Evolutionary conservation across 2,888 invertebrate genomes (phyloP).

Genomic region (Cremastinae sp.): DNA sequence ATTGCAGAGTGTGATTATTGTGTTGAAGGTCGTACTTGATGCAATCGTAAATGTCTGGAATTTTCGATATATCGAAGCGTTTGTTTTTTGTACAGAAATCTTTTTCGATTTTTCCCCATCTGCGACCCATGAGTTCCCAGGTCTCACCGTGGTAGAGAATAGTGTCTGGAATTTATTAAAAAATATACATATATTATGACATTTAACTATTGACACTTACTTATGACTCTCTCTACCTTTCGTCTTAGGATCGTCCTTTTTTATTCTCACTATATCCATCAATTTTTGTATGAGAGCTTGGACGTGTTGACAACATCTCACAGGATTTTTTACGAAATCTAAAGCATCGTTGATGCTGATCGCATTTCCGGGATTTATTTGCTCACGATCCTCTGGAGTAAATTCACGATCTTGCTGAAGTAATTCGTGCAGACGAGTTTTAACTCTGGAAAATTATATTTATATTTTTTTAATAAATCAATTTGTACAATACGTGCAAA

Average conservation of each 20-base stretch:
- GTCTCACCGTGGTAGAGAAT: slow-evolving; percentile 98
- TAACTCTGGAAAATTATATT: slow-evolving; percentile 86
- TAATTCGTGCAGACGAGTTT: slow-evolving; percentile 95
- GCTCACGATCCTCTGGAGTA: slow-evolving; percentile 89
- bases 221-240: slow-evolving; percentile 83
- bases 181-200: too few species aligned
- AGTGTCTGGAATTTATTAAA: slow-evolving; percentile 84
- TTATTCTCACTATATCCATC: slow-evolving; percentile 90
- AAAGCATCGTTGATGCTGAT: slow-evolving; percentile 94
- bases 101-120: slow-evolving; percentile 99
- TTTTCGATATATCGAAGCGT: slow-evolving; percentile 98
- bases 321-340: slow-evolving; percentile 97
- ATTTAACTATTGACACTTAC: too few species aligned
- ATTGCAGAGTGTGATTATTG: slow-evolving; percentile 97
- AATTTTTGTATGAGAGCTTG: slow-evolving; percentile 92
- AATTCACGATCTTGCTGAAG: slow-evolving; percentile 96
- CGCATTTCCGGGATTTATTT: slow-evolving; percentile 96
- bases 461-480: slow-evolving; percentile 7
- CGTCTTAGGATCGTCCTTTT: slow-evolving; percentile 93
- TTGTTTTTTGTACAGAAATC: slow-evolving; percentile 97
- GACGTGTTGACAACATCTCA: slow-evolving; percentile 94
- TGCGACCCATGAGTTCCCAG: slow-evolving; percentile 98
- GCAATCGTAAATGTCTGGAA: slow-evolving; percentile 99
- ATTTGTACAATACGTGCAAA: too few species aligned
- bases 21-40: slow-evolving; percentile 99